Evolutionary conservation across 2,797 vertebrate species (phyloP), one percentile per base, ranked within the genome.

Genomic region (Poecilia wingei): DNA sequence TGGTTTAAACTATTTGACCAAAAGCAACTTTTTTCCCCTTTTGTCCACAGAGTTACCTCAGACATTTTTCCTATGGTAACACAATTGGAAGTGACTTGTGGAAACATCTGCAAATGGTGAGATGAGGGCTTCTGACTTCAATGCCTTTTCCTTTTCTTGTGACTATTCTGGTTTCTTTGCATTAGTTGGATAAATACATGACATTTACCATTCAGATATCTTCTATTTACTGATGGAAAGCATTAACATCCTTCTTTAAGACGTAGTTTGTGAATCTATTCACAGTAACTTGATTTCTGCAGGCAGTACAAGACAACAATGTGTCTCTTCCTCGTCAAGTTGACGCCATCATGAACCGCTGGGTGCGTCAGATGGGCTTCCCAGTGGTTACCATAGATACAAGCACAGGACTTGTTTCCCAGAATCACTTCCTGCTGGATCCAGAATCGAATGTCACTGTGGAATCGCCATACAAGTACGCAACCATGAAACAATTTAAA

Each of bases 321-420:
- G 0, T 95, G 39, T 0, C 0, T 0, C 93, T 97, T 78, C 97
- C 97, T 0, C 0, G 0, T 36, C 1, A 0, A 0, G 91, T 99
- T 79, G 3, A 76, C 2, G 0, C 3, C 28, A 97, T 99, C 90
- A 98, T 99, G 97, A 95, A 97, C 73, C 94, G 89, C 70, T 99
- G 97, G 98, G 97, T 92, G 0, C 95, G 96, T 70, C 98, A 99
- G 87, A 98, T 98, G 97, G 98, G 98, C 68, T 99, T 97, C 84
- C 98, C 97, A 0, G 84, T 98, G 79, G 86, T 99, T 71, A 97
- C 92, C 0, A 93, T 97, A 10, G 0, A 98, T 84, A 98, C 97
- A 0, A 0, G 0, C 0, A 92, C 18, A 0, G 97, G 98, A 49
- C 0, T 0, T 0, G 0, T 98, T 71, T 88, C 3, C n/a, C 98